A percentile compares a stretch with the other conserved stretches of the same genome.
These are phyloP conservation scores for Calonectris borealis DNA, from an alignment of 2,113 vertebrate species.

Conservation along the genomic window DNA sequence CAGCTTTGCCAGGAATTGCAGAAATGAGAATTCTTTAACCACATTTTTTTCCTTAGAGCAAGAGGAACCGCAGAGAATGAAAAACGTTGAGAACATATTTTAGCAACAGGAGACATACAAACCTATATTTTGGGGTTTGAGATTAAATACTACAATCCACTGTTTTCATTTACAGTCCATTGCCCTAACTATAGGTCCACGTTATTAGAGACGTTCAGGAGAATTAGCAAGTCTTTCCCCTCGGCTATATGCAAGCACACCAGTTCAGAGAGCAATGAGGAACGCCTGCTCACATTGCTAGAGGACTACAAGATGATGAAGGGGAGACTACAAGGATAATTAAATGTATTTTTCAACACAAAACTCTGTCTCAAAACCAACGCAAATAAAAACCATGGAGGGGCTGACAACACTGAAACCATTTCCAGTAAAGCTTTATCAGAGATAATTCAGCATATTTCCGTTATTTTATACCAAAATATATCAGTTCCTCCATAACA, in stretches of 20 bases:
- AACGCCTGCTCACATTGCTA: not conserved
- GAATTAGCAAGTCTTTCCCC: not conserved
- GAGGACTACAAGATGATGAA: not conserved
- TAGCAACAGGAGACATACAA: not conserved
- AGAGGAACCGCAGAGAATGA: not conserved
- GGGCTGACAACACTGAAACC: constrained; percentile 33
- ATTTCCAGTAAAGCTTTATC: constrained; percentile 57
- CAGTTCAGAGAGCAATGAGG: not conserved
- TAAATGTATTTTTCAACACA: not conserved
- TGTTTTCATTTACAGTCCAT: not conserved
- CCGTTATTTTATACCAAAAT: constrained; percentile 42
- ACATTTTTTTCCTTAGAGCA: not conserved
- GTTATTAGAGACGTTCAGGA: not conserved
- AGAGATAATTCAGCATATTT: constrained; percentile 52
- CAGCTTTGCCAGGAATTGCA: not conserved
- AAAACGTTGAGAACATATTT: not conserved
- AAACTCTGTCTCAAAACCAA: constrained; percentile 3
- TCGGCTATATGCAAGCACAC: not conserved
- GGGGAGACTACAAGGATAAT: not conserved
- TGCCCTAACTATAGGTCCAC: not conserved
- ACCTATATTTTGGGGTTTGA: not conserved
- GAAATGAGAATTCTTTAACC: not conserved
- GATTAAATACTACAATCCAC: not conserved
- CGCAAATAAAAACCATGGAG: constrained; percentile 23
- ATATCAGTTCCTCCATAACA: constrained; percentile 31